Base-by-base conservation (phyloP, 1,140 invertebrate species). In the Aphelinus atriplicis region DNA sequence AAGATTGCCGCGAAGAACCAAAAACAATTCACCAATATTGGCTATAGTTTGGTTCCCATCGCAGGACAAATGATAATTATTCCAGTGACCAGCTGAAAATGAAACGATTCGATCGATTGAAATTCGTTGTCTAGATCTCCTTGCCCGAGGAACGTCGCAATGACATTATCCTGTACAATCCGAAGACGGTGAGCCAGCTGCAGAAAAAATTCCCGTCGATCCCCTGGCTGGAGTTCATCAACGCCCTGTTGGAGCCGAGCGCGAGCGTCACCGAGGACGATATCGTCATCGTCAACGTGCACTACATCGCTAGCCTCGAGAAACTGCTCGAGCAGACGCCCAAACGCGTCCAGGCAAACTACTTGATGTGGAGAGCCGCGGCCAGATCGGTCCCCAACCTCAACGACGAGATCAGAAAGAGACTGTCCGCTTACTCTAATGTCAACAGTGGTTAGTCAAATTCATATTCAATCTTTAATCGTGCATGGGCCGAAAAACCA, bases 61-160 rank as follows among this genome's bases (percentile, higher is more conserved):
- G 57, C 45, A 64, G 10, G 42, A 9, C 2, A 2, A 5, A 60
- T 7, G 1, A 46, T 58, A n/a, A 3, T 71, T n/a, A 48, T 60
- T 58, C 45, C 45, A 26, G 7, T 56, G 57, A 43, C 42, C 26
- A 26, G 26, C 26, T 26, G 0, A 26, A 26, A 26, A 26, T 26
- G 26, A 26, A 26, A 26, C 26, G 26, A 26, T 26, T 26, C 26
- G 0, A 26, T 26, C 26, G 26, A 26, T 26, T 26, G 26, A 26
- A 26, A 26, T 45, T 45, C 1, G 1, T 70, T 58, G 45, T 55
- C 9, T 79, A 96, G 95, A 96, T 96, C 77, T 96, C 95, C 0
- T 87, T 96, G 79, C 96, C 97, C 73, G 96, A 98, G 85, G 94
- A 98, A 86, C 91, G 97, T 63, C 90, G 97, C 72, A 97, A 98